Base-by-base conservation (phyloP, 2,797 vertebrate species). In the Telmatherina bonti region DNA sequence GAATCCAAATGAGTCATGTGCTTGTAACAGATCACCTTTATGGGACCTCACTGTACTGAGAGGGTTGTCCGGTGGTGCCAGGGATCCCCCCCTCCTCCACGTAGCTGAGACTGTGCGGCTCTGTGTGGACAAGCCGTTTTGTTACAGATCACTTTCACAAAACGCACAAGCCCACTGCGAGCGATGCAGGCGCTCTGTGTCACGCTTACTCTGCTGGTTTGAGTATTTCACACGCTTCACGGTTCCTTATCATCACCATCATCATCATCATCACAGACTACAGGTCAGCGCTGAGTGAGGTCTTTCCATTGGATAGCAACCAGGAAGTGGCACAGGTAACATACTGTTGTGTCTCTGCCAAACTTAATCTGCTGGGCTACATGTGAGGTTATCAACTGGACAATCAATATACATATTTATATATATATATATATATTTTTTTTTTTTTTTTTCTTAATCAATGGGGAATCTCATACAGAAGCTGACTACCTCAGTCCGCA, bases 321-420 rank as follows among this genome's bases (percentile, higher is more conserved):
- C 81, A 81, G 85, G 84, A 83, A 78, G 82, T 81, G 72, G 71
- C 69, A 56, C 62, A 29, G 72, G 69, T 70, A 63, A 76, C 70
- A 75, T 73, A 68, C 66, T 53, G 72, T 67, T 83, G 67, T 58
- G 72, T 79, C 70, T 84, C 81, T 81, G 84, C 83, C 87, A 85
- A 91, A 90, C 88, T 84, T 74, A 92, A 90, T 82, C 73, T 82
- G 87, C 83, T 91, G 88, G 89, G 86, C 88, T 87, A 82, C 81
- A 85, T 79, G 72, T 82, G 82, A 89, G 78, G 76, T 85, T 78
- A 82, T 85, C 72, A 88, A 86, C 89, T 68, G 73, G 71, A 89
- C 88, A 76, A 84, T 83, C 63, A 29, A 75, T 74, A 70, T 63
- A 72, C 72, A 62, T 76, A 53, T 54, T 51, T 63, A 71, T 75